Base-by-base conservation (phyloP, 2,797 vertebrate genomes). In the Eospalax fontanierii region DNA sequence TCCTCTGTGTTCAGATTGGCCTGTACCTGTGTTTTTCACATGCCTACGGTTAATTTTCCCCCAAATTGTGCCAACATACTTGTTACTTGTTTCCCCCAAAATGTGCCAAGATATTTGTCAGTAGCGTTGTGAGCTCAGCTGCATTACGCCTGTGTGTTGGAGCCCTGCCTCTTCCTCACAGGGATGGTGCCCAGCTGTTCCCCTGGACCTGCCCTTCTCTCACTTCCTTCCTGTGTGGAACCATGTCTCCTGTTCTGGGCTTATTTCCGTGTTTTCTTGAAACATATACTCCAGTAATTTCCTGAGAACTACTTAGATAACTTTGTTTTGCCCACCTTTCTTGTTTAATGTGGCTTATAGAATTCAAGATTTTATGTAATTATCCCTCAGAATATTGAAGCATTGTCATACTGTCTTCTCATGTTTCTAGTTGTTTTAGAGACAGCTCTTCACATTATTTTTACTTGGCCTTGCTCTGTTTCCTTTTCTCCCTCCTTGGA, bases 281-380 rank as follows among this genome's bases (percentile, higher is more conserved):
- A 43, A n/a, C n/a, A 61, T 5, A 43, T 71, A n/a, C 63, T 79
- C 14, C 43, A 40, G 21, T 84, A 59, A 43, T 57, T 75, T 90
- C 33, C 87, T 89, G 74, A 90, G 54, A 90, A 91, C 54, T 75
- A 73, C 86, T 74, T 84, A 33, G 87, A 79, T 88, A 35, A 54
- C 65, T 87, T 87, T 33, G 18, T 71, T 96, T 89, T 83, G 30
- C 61, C 59, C 76, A 71, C 54, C 12, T 54, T 21, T 61, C 24
- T 79, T 74, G 28, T 46, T 93, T 70, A 38, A 54, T 80, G 50
- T 15, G 81, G 54, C 59, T 83, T 89, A 33, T 1, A 30, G 59
- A 79, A 74, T 92, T 86, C 65, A 88, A 83, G 38, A 21, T 88
- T 89, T 79, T 22, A 95, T 88, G 33, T 76, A 30, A 57, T 75